These are phyloP conservation scores for Platygyra sinensis DNA, from an alignment of 64 coral and sea anemone genomes.

Conservation along the genomic window DNA sequence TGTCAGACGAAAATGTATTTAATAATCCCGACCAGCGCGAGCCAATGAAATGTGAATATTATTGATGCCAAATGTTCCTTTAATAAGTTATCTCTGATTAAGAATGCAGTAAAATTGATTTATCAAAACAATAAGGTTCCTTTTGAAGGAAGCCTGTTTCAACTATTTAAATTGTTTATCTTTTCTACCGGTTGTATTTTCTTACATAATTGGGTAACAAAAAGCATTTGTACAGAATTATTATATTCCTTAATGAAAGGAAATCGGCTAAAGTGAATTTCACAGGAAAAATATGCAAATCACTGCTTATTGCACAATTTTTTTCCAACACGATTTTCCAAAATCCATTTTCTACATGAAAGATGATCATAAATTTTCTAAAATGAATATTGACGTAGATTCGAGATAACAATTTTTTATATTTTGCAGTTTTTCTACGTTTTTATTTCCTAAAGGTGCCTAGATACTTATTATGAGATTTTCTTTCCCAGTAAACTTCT, in stretches of 20 bases:
- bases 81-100: conserved; percentile 6
- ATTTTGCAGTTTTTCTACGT: too few species aligned
- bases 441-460: too few species aligned
- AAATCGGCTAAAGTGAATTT: not conserved
- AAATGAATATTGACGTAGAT: too few species aligned
- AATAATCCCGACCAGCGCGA: not conserved
- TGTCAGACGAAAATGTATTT: not conserved
- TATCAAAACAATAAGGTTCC: conserved; percentile 16
- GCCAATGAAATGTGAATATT: not conserved
- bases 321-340: not conserved
- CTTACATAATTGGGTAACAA: conserved; percentile 9
- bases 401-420: too few species aligned
- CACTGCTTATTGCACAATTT: not conserved
- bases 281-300: conserved; percentile 1
- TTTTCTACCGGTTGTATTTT: conserved; percentile 19
- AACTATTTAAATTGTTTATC: conserved; percentile 25
- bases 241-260: conserved; percentile 11
- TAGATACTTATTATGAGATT: too few species aligned
- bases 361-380: too few species aligned
- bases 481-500: not conserved
- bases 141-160: not conserved
- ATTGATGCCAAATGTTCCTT: not conserved
- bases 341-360: too few species aligned
- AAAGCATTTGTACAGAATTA: conserved; percentile 21
- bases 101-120: conserved; percentile 18